Percentiles rank a stretch among this genome's conserved stretches.
phyloP scores from a whole-genome alignment of 2,888 invertebrate species.

The Drosophila quinaria region DNA sequence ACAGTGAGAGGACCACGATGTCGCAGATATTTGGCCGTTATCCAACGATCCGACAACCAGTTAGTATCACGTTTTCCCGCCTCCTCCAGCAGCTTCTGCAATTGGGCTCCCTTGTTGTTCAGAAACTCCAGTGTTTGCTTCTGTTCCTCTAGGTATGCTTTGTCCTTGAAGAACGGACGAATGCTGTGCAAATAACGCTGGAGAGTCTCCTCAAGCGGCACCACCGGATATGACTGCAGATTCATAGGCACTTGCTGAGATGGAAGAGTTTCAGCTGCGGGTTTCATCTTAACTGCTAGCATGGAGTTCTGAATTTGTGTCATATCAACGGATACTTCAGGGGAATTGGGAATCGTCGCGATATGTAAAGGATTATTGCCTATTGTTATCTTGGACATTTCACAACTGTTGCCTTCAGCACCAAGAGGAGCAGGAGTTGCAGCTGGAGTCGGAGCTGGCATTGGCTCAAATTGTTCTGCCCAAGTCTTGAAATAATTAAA shows the following conservation, averaged over 20 bases:
- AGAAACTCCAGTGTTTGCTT: slow-evolving; percentile 86
- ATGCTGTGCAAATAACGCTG: slow-evolving; percentile 91
- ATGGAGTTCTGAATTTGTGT: not conserved
- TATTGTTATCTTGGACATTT: too few species aligned
- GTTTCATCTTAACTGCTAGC: not conserved
- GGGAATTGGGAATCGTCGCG: not conserved
- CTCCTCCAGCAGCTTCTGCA: slow-evolving; percentile 89
- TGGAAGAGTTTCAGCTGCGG: not conserved
- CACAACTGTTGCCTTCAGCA: too few species aligned
- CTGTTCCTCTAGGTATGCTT: slow-evolving; percentile 90
- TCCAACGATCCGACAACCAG: slow-evolving; percentile 97
- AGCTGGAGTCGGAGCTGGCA: not conserved
- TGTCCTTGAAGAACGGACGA: slow-evolving; percentile 90
- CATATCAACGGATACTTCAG: not conserved
- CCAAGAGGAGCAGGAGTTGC: too few species aligned
- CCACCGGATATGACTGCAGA: slow-evolving; percentile 89
- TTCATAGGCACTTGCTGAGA: not conserved
- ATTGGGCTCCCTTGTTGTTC: slow-evolving; percentile 67
- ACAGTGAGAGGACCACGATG: slow-evolving; percentile 94
- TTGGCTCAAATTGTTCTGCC: not conserved
- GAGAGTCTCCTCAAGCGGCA: slow-evolving; percentile 92
- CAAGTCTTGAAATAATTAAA: slow-evolving; percentile 16
- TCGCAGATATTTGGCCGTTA: slow-evolving; percentile 93
- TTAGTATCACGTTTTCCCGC: slow-evolving; percentile 89
- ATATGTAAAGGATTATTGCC: too few species aligned